Evolutionary conservation across 2,888 invertebrate species (phyloP).

Genomic region (Chalcis sispes): DNA sequence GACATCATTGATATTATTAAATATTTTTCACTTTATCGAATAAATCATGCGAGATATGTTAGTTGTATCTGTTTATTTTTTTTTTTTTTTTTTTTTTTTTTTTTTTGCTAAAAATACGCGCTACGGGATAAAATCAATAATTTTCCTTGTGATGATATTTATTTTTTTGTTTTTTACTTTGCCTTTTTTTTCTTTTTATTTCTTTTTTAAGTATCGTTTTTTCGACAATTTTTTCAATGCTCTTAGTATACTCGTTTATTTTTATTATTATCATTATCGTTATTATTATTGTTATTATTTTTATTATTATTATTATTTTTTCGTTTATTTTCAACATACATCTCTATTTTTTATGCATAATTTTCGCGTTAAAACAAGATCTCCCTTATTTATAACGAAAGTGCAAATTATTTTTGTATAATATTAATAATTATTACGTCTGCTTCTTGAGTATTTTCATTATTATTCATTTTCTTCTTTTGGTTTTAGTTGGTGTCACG

Average conservation of each 20-base stretch:
- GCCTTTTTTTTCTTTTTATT: background rate
- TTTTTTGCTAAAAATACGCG: conserved; percentile 39
- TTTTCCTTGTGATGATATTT: conserved; percentile 6
- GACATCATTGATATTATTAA: conserved; percentile 9
- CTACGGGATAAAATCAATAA: conserved; percentile 34
- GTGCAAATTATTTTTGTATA: background rate
- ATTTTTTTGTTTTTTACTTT: conserved; percentile 2
- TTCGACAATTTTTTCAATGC: background rate
- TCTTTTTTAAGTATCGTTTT: no score
- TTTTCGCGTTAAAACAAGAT: conserved; percentile 17
- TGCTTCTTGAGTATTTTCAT: background rate
- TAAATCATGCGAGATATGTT: conserved; percentile 52
- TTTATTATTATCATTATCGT: background rate
- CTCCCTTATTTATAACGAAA: background rate
- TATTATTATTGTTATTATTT: conserved; percentile 4
- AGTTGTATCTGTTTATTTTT: conserved; percentile 8
- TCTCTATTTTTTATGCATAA: conserved; percentile 9
- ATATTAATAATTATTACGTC: conserved; percentile 8
- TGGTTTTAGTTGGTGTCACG: conserved; percentile 43
- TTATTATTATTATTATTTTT: background rate
- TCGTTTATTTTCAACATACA: background rate
- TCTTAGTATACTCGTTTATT: background rate
- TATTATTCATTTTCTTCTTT: no score
- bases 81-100: background rate
- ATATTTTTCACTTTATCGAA: conserved; percentile 33